phyloP scores from a whole-genome alignment of 2,888 invertebrate genomes.

The Anagyrus pseudococci region DNA sequence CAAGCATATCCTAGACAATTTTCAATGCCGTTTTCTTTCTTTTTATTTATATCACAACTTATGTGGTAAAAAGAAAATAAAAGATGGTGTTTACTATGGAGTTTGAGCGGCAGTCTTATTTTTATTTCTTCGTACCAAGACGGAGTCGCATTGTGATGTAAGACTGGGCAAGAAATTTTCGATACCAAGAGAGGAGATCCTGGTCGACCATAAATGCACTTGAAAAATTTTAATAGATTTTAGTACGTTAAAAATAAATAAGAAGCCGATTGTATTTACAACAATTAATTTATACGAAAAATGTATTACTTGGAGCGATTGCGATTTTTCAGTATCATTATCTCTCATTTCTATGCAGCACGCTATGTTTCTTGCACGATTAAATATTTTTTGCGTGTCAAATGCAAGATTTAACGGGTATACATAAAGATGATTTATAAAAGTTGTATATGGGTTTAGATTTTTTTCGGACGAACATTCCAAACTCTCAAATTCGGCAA shows the following conservation, averaged over 20 bases:
- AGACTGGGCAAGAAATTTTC: constrained; percentile 77
- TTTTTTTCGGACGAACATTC: constrained; percentile 73
- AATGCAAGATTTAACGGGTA: constrained; percentile 87
- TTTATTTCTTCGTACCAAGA: constrained; percentile 95
- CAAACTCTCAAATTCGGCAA: constrained; percentile 80
- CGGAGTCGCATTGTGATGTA: constrained; percentile 90
- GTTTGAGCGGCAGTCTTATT: constrained; percentile 83
- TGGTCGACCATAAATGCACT: constrained; percentile 80
- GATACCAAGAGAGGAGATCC: constrained; percentile 71
- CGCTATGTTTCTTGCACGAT: constrained; percentile 92
- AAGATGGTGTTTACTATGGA: constrained; percentile 87
- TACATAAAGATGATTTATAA: constrained; percentile 89
- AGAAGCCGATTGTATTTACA: too few species aligned
- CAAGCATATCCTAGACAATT: constrained; percentile 93
- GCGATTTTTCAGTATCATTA: constrained; percentile 75
- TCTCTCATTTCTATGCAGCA: constrained; percentile 89
- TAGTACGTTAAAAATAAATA: constrained; percentile 41
- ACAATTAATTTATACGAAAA: background rate
- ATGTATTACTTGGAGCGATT: constrained; percentile 73
- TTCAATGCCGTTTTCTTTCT: constrained; percentile 78
- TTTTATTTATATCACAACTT: constrained; percentile 85
- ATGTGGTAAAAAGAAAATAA: constrained; percentile 96
- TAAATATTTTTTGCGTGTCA: constrained; percentile 90
- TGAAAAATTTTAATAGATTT: too few species aligned
- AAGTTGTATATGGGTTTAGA: constrained; percentile 82